Base-by-base conservation (phyloP, 2,888 invertebrate species). In the Drosophila picticornis region DNA sequence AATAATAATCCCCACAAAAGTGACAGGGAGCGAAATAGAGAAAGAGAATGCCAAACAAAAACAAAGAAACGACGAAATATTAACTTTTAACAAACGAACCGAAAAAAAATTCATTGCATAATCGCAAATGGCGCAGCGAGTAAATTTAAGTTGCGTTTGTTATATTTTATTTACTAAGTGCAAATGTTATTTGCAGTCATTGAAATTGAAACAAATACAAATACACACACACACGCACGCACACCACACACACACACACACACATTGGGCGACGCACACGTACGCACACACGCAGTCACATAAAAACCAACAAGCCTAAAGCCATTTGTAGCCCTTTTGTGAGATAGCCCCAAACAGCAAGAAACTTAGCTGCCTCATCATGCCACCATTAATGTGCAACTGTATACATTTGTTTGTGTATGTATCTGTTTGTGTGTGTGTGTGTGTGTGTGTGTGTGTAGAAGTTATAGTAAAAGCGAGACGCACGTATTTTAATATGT, bases 401-500 rank as follows among this genome's bases (percentile, higher is more conserved):
- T 83, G 67, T 88, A 67, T 70, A 51, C 43, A 22, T 65, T 48
- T 59, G 60, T 51, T 40, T 57, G 40, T 48, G 46, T 62, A n/a
- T 57, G 29, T 46, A 29, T 70, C 67, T 70, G 51, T 77, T 58
- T 81, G 40, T 64, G 46, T 52, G 67, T 43, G 38, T 53, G 38
- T 65, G 25, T 56, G 32, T 59, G 36, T 50, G 55, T 58, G 48
- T 75, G 72, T 66, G 40, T 75, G 69, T 79, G 69, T 79, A 56
- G 84, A 90, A 86, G 88, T 90, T 86, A 90, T 86, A 91, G 91
- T 90, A 85, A 91, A 87, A 75, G 91, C 74, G 77, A 90, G 87
- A 90, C 88, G 91, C 88, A 91, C 91, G 91, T 92, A 89, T 91
- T 88, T 92, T 92, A 92, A 92, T 92, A 92, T 92, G 91, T 90